Evolutionary conservation across 2,113 vertebrate genomes (phyloP).

Genomic region (Mesocricetus auratus): DNA sequence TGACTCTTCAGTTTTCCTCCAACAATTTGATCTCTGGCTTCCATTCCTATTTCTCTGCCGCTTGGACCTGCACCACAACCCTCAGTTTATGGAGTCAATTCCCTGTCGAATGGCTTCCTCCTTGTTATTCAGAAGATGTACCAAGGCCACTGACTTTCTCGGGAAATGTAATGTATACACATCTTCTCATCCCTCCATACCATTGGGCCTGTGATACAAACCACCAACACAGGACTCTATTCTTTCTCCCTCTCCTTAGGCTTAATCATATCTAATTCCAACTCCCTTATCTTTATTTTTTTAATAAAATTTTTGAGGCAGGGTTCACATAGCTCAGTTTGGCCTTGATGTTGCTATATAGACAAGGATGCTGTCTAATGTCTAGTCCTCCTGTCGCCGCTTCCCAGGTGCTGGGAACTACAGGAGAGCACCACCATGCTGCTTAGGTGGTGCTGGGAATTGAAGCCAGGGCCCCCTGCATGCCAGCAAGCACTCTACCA

Average conservation of each 20-base stretch:
- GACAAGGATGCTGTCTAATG: background rate
- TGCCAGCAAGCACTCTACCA: background rate
- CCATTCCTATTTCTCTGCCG: background rate
- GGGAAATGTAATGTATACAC: background rate
- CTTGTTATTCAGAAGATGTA: background rate
- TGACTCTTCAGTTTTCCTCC: background rate
- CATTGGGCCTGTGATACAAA: background rate
- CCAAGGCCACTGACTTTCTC: background rate
- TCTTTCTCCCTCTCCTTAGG: background rate
- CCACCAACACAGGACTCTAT: background rate
- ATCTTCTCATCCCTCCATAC: background rate
- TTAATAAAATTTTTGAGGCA: background rate
- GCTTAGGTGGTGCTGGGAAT: background rate
- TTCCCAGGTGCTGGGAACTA: background rate
- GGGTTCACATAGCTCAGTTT: background rate
- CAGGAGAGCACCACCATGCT: background rate
- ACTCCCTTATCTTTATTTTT: background rate
- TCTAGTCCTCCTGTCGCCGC: background rate
- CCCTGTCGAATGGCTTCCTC: background rate
- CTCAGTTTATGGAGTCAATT: background rate
- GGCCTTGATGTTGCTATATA: too few species aligned
- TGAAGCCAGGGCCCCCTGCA: background rate
- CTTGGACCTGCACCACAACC: background rate
- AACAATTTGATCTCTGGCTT: background rate
- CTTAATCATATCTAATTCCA: background rate